A percentile compares a stretch with the other conserved stretches of the same genome.
These are phyloP conservation scores for Clivina fossor DNA, from an alignment of 2,888 invertebrate genomes.

Conservation along the genomic window DNA sequence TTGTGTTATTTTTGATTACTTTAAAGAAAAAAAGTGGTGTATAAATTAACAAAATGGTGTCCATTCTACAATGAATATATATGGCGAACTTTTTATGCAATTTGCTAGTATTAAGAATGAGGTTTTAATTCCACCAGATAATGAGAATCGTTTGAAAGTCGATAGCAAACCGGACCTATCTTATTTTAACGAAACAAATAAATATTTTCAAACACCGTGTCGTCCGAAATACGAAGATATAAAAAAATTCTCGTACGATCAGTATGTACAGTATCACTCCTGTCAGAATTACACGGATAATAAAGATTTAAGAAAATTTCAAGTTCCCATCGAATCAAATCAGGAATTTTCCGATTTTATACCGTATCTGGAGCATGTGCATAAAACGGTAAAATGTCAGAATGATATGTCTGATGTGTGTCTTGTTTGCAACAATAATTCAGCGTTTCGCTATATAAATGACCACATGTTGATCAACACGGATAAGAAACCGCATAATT, in stretches of 20 bases:
- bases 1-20: too few relatives aligned
- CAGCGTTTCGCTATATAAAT: slow-evolving; percentile 29
- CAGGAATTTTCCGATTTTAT: slow-evolving; percentile 22
- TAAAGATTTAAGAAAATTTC: slow-evolving; percentile 15
- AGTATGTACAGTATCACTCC: slow-evolving; percentile 9
- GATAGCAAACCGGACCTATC: slow-evolving; percentile 19
- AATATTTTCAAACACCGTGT: slow-evolving; percentile 21
- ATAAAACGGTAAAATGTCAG: slow-evolving; percentile 12
- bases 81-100: slow-evolving; percentile 31
- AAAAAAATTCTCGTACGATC: slow-evolving; percentile 19
- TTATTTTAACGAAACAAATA: slow-evolving; percentile 22
- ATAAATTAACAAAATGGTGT: slow-evolving; percentile 29
- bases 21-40: too few relatives aligned
- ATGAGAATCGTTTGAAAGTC: slow-evolving; percentile 23
- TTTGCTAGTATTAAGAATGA: slow-evolving; percentile 31
- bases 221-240: slow-evolving; percentile 23
- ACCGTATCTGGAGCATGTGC: slow-evolving; percentile 22
- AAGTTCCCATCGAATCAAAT: background rate
- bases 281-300: slow-evolving; percentile 18
- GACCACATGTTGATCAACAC: slow-evolving; percentile 31
- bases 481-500: slow-evolving; percentile 25
- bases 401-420: slow-evolving; percentile 25
- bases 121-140: slow-evolving; percentile 9
- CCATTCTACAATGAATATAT: slow-evolving; percentile 29
- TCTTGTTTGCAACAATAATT: slow-evolving; percentile 27